Evolutionary conservation across 2,888 invertebrate species (phyloP).

Genomic region (Meloe dianella): DNA sequence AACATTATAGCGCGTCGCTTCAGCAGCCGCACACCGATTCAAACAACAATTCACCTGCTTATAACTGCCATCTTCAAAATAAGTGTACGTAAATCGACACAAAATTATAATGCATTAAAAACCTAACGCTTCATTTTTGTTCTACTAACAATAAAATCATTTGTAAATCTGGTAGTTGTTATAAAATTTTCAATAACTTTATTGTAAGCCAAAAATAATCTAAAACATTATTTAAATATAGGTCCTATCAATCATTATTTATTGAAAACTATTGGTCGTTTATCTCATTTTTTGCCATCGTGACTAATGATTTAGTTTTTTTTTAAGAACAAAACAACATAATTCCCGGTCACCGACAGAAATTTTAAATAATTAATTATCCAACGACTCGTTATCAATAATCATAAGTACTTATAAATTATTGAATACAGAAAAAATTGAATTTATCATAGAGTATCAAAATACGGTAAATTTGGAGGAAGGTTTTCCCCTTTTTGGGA

Average conservation of each 20-base stretch:
- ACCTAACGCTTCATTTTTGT: conserved; percentile 34
- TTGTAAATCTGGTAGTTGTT: too few species aligned
- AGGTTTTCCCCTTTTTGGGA: not conserved
- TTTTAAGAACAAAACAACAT: too few species aligned
- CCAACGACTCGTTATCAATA: not conserved
- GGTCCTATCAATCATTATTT: too few species aligned
- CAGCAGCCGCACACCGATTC: conserved; percentile 47
- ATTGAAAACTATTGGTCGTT: too few species aligned
- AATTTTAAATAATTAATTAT: not conserved
- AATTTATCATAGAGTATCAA: too few species aligned
- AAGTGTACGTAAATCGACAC: conserved; percentile 53
- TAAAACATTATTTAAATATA: too few species aligned
- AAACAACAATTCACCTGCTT: conserved; percentile 55
- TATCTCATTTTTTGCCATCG: too few species aligned
- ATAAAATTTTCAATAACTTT: not conserved
- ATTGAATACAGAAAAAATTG: too few species aligned
- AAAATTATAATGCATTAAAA: conserved; percentile 7
- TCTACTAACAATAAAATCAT: not conserved
- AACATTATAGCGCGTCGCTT: conserved; percentile 33
- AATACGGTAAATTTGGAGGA: not conserved
- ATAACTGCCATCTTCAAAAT: conserved; percentile 50
- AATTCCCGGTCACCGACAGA: too few species aligned
- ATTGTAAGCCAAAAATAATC: not conserved
- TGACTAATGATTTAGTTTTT: too few species aligned
- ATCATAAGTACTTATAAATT: not conserved